Conservation (phyloP, 2,888 invertebrate species). For the Nephrotoma guestfalica region DNA sequence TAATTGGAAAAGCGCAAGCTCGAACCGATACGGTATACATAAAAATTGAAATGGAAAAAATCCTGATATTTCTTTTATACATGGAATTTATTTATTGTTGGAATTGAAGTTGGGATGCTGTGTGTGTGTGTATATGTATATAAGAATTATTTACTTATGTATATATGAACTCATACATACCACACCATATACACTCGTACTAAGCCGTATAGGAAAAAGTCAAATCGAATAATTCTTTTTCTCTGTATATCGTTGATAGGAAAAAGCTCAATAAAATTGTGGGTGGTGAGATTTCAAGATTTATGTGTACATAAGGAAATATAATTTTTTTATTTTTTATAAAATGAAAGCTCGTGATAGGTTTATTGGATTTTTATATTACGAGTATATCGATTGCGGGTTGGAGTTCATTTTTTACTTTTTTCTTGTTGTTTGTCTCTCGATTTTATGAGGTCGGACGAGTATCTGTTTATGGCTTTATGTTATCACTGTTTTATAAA, state of each 20-base stretch:
- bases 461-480: too few species aligned
- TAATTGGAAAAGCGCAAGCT: conserved; percentile 3
- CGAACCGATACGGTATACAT: not conserved
- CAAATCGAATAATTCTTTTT: not conserved
- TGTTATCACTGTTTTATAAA: not conserved
- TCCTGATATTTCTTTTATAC: not conserved
- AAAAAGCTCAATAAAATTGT: not conserved
- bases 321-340: not conserved
- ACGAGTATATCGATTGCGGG: not conserved
- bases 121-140: not conserved
- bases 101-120: not conserved
- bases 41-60: not conserved
- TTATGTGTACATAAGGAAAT: not conserved
- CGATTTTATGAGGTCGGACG: too few species aligned
- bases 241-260: not conserved
- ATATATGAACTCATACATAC: not conserved
- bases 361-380: not conserved
- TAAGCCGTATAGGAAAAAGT: not conserved
- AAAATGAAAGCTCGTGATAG: not conserved
- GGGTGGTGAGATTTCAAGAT: not conserved
- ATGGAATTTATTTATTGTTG: not conserved
- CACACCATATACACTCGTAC: not conserved
- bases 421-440: too few species aligned
- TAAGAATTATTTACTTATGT: not conserved
- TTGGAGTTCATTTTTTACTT: not conserved